These are phyloP conservation scores for Zoroaster sp. DNA, from an alignment of 53 echinoderm and acorn worm species.

Conservation along the genomic window DNA sequence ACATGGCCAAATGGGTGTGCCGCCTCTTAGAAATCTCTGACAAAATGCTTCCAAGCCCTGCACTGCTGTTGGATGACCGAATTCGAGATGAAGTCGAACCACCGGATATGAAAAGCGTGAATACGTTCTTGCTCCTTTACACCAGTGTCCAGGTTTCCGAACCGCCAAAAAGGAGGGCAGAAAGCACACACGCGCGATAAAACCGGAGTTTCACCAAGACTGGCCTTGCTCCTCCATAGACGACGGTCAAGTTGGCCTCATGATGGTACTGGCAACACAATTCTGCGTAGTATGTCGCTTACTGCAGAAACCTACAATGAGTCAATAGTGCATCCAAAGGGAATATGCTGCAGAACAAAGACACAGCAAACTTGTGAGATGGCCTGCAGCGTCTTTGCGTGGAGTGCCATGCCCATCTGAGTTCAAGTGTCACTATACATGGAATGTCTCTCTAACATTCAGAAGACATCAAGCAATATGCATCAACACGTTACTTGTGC, in stretches of 20 bases:
- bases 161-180: conserved; percentile 1
- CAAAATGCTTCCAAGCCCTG: neutral
- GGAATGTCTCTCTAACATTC: too few species aligned
- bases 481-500: too few species aligned
- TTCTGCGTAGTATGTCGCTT: conserved; percentile 10
- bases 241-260: conserved; percentile 7
- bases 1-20: neutral
- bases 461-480: too few species aligned
- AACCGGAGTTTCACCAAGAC: neutral
- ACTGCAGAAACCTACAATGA: neutral
- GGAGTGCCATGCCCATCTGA: too few species aligned
- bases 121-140: neutral
- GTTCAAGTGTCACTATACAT: too few species aligned
- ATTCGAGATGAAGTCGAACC: neutral
- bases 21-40: neutral
- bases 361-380: neutral
- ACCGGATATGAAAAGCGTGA: neutral
- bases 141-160: conserved; percentile 6
- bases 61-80: neutral
- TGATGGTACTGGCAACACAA: neutral
- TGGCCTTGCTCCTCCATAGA: conserved; percentile 5
- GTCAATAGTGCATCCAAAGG: neutral
- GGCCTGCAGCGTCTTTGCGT: too few species aligned
- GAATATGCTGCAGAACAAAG: neutral
- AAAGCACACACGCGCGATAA: neutral